These are phyloP conservation scores for Diabrotica undecimpunctata DNA, from an alignment of 1,140 invertebrate genomes.

Conservation along the genomic window DNA sequence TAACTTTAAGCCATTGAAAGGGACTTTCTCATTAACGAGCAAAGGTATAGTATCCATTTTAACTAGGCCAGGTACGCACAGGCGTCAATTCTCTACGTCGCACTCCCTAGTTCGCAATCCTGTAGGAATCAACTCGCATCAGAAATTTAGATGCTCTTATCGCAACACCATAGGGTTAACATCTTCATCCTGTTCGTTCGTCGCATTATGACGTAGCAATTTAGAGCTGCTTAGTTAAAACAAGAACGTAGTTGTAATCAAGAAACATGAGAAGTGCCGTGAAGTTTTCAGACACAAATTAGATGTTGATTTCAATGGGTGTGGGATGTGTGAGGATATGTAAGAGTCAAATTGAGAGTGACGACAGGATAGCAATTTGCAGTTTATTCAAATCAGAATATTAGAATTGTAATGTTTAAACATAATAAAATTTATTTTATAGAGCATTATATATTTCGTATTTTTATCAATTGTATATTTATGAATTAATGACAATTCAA, in stretches of 20 bases:
- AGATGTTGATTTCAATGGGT: not conserved
- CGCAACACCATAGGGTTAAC: not conserved
- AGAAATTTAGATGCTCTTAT: conserved; percentile 2
- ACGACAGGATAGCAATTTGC: not conserved
- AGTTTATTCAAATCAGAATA: not conserved
- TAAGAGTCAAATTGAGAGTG: not conserved
- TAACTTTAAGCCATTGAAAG: not conserved
- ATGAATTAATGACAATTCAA: no score
- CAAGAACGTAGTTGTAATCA: not conserved
- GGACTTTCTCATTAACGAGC: not conserved
- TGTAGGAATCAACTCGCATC: conserved; percentile 1
- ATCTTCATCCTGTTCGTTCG: conserved; percentile 1
- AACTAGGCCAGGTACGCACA: not conserved
- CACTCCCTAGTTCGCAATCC: not conserved
- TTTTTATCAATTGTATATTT: not conserved
- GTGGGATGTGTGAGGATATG: not conserved
- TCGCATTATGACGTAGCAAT: conserved; percentile 2
- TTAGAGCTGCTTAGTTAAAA: not conserved
- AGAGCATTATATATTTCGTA: not conserved
- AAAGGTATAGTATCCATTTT: not conserved
- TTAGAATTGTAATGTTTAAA: not conserved
- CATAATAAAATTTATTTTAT: not conserved
- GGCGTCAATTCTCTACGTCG: not conserved
- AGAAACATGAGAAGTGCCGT: not conserved
- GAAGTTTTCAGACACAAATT: not conserved